Percentiles rank a stretch among this genome's conserved stretches.
These are phyloP conservation scores for Philopedon plagiatum DNA, from an alignment of 2,888 invertebrate genomes.

Conservation along the genomic window DNA sequence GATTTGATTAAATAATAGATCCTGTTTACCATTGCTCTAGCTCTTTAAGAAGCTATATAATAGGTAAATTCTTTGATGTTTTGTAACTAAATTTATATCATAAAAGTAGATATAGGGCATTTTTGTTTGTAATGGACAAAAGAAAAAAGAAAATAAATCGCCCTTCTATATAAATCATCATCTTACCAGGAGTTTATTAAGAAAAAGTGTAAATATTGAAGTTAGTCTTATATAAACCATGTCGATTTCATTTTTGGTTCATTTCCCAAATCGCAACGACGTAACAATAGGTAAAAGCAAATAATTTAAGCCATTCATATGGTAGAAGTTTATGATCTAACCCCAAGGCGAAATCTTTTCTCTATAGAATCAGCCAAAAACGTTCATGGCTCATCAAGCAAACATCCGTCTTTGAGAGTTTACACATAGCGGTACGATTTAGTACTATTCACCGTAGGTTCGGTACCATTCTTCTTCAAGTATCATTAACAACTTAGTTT, in stretches of 20 bases:
- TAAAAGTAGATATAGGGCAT: no score
- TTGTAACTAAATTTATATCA: no score
- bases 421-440: conserved; percentile 52
- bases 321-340: conserved; percentile 55
- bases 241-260: conserved; percentile 42
- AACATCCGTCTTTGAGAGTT: conserved; percentile 61
- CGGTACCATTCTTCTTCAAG: conserved; percentile 52
- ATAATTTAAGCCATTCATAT: conserved; percentile 48
- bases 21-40: no score
- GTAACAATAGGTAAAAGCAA: conserved; percentile 49
- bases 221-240: neutral
- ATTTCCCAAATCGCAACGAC: conserved; percentile 47
- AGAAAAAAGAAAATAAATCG: no score
- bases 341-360: conserved; percentile 57
- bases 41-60: no score
- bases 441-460: conserved; percentile 48
- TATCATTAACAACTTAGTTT: conserved; percentile 47
- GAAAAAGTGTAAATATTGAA: conserved; percentile 33
- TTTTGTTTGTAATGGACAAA: no score
- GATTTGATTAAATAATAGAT: neutral
- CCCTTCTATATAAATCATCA: no score
- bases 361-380: conserved; percentile 55
- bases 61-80: no score
- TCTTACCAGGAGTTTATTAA: neutral
- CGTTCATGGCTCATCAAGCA: conserved; percentile 59